Conservation (phyloP, 2,888 invertebrate genomes). For the Eretmocerus hayati region DNA sequence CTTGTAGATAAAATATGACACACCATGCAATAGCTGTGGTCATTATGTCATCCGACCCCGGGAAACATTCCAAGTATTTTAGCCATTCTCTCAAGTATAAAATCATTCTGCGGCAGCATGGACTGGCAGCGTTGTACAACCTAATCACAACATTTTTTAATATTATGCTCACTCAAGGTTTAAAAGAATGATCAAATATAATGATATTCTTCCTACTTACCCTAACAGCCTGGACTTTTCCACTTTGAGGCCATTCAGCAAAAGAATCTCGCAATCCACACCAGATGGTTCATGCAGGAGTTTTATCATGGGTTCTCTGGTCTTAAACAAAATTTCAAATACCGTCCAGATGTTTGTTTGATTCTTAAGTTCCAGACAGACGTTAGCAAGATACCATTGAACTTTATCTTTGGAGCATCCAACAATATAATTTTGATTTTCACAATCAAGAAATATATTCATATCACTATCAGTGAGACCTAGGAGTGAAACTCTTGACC, state of each 20-base stretch:
- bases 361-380: constrained; percentile 19
- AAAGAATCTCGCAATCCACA: constrained; percentile 57
- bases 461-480: constrained; percentile 39
- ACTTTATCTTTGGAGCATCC: constrained; percentile 3
- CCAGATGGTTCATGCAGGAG: constrained; percentile 46
- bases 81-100: constrained; percentile 8
- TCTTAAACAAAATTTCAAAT: constrained; percentile 43
- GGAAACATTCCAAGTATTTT: neutral
- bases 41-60: neutral
- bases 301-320: constrained; percentile 57
- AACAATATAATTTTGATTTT: constrained; percentile 23
- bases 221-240: constrained; percentile 52
- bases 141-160: too few species aligned
- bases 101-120: constrained; percentile 1
- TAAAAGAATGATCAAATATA: neutral
- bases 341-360: constrained; percentile 32
- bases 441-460: constrained; percentile 37
- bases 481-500: constrained; percentile 54
- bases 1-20: constrained; percentile 10
- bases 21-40: constrained; percentile 5
- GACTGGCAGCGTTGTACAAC: neutral
- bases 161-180: too few species aligned
- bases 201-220: constrained; percentile 28
- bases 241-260: constrained; percentile 54
- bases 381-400: constrained; percentile 11